These are phyloP conservation scores for Nannobrachium achirus DNA, from an alignment of 2,113 vertebrate species.

Conservation along the genomic window DNA sequence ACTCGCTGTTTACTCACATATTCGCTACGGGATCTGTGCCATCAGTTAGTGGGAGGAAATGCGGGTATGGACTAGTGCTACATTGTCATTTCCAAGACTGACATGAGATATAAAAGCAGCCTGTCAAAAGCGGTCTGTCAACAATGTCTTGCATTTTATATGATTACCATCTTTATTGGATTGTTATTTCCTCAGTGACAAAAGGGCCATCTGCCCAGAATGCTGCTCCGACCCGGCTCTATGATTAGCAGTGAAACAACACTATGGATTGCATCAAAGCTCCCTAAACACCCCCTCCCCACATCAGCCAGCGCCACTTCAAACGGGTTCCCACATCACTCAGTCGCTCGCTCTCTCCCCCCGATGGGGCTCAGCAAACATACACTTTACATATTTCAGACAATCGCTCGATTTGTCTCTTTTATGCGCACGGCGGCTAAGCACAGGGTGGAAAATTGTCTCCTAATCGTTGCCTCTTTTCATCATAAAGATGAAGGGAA, in stretches of 20 bases:
- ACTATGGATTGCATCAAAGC: constrained; percentile 68
- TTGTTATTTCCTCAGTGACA: constrained; percentile 82
- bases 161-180: constrained; percentile 88
- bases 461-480: not conserved
- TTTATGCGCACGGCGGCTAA: constrained; percentile 12
- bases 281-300: constrained; percentile 17
- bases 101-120: constrained; percentile 52
- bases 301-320: constrained; percentile 15
- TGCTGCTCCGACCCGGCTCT: constrained; percentile 63
- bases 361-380: not conserved
- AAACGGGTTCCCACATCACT: constrained; percentile 37
- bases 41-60: constrained; percentile 41
- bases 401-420: constrained; percentile 23
- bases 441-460: constrained; percentile 34
- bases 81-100: constrained; percentile 69
- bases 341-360: not conserved
- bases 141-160: constrained; percentile 73
- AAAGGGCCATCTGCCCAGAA: constrained; percentile 81
- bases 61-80: constrained; percentile 52
- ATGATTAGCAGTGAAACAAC: constrained; percentile 72
- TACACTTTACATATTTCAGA: constrained; percentile 36
- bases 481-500: constrained; percentile 15
- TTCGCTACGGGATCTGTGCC: not conserved
- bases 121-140: constrained; percentile 59
- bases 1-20: too few species aligned